phyloP scores from a whole-genome alignment of 2,888 invertebrate species.

The Cerastoderma edule region DNA sequence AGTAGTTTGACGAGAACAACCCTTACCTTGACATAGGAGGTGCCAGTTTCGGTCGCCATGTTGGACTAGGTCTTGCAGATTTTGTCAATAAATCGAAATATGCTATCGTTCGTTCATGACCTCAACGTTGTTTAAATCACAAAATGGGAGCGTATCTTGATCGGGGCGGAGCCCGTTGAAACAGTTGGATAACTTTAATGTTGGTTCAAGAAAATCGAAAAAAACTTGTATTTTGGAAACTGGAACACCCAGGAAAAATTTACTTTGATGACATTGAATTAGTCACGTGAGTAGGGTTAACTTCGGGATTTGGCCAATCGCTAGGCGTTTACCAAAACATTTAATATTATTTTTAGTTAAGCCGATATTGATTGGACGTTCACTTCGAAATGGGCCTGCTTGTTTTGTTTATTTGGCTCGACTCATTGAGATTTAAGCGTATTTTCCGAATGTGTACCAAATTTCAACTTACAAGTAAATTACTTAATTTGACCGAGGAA shows the following conservation, averaged over 20 bases:
- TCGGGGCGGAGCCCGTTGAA: not conserved
- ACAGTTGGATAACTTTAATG: not conserved
- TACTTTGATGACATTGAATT: conserved; percentile 62
- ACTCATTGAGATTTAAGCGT: no score
- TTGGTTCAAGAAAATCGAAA: conserved; percentile 7
- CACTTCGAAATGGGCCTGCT: no score
- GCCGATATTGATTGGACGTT: no score
- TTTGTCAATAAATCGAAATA: conserved; percentile 13
- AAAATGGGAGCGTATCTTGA: not conserved
- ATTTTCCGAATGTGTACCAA: no score
- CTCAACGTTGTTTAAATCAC: not conserved
- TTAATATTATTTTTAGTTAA: no score
- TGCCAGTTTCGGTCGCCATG: conserved; percentile 80
- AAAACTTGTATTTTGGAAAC: not conserved
- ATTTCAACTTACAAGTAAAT: no score
- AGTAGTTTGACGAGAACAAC: no score
- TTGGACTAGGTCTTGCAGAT: conserved; percentile 37
- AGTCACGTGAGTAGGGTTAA: conserved; percentile 61
- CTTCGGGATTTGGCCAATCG: not conserved
- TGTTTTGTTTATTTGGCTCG: no score
- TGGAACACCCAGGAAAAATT: conserved; percentile 44
- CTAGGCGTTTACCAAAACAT: not conserved
- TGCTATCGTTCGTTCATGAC: conserved; percentile 4
- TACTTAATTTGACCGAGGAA: no score
- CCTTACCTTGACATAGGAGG: conserved; percentile 79